Base-by-base conservation (phyloP, 1,140 invertebrate genomes). In the Ericerus pela region DNA sequence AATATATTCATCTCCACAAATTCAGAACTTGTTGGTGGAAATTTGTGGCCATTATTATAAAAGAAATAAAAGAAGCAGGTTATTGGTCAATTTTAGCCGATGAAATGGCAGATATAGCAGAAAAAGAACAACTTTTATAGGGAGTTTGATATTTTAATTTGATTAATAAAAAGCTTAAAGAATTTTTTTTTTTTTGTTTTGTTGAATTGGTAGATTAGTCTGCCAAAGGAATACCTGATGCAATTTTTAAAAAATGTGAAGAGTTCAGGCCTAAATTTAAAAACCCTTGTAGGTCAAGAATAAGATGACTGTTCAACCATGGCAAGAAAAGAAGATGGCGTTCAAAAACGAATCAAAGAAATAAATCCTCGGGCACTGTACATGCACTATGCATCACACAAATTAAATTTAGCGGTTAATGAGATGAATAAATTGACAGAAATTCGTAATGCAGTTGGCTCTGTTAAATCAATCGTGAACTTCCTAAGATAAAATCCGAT, bases 121-220 rank as follows among this genome's bases (percentile, higher is more conserved):
- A 63, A 51, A 64, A 60, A 26, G 63, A 67, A 47, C 63, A 66
- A 38, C 52, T 67, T 11, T 66, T 65, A 6, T 55, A 67, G 38
- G 61, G 62, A 24, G 37, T 65, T 38, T 47, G 59, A 36, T 65
- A 58, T 56, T 62, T 61, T 62, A 56, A 64, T 43, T 57, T 11
- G 53, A 58, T 37, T 55, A 64, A 20, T 27, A 24, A 14, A 10
- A 26, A 27, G 4, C n/a, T 38, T 11, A 58, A 51, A 28, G 62
- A 66, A 62, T 8, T 10, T 10, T 62, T 66, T 60, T 65, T 64
- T 62, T 8, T 65, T 38, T 63, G 60, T 11, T 65, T 66, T 58
- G 57, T 62, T 22, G 56, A 65, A 47, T 30, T 66, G 0, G 16
- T 33, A 26, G 22, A 54, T 54, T 12, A 33, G 4, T 36, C 31